Conservation (phyloP, 2,797 vertebrate species). For the Iguana delicatissima region DNA sequence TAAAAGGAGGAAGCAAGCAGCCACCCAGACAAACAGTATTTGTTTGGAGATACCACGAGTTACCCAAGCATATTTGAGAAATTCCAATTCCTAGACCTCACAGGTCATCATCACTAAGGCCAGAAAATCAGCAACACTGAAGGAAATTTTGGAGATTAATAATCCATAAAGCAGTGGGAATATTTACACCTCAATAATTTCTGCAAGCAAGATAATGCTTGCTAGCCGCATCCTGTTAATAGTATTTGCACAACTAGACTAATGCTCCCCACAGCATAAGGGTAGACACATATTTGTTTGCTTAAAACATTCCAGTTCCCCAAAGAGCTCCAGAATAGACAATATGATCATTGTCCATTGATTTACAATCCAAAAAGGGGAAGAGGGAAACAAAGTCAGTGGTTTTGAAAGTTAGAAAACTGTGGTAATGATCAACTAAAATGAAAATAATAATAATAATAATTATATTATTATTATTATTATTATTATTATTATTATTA, state of each 20-base stretch:
- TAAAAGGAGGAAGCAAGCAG: no score
- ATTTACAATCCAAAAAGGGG: not conserved
- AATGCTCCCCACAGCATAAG: not conserved
- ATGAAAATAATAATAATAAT: no score
- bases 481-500: no score
- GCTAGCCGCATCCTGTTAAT: not conserved
- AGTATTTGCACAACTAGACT: not conserved
- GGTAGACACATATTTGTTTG: not conserved
- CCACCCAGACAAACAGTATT: no score
- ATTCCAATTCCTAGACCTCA: no score
- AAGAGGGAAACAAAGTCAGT: not conserved
- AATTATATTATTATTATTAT: no score
- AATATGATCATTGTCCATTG: not conserved
- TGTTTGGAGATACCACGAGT: no score
- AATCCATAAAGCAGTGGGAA: not conserved
- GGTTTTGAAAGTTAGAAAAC: not conserved
- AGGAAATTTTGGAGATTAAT: not conserved
- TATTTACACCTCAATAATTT: not conserved
- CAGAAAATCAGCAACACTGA: not conserved
- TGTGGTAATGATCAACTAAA: not conserved
- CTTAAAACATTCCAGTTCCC: not conserved
- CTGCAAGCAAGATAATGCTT: not conserved
- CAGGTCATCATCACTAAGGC: not conserved
- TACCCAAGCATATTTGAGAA: no score
- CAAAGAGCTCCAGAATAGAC: not conserved